Conservation (phyloP, 2,797 vertebrate genomes). For the Malacoraja senta region DNA sequence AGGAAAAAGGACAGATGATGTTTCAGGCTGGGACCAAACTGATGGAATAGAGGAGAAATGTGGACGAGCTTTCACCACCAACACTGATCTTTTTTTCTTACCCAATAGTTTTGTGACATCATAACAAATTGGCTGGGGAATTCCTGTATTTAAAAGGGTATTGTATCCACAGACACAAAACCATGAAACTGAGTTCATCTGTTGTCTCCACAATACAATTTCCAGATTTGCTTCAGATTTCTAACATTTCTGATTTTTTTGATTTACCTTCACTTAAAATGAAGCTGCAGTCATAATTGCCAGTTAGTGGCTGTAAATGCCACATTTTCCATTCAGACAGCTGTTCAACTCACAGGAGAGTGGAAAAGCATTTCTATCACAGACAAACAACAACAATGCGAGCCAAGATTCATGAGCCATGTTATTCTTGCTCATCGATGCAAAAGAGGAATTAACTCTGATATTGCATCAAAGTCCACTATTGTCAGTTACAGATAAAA, state of each 20-base stretch:
- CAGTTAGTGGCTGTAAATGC: background rate
- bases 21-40: too few relatives aligned
- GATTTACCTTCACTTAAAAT: background rate
- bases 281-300: background rate
- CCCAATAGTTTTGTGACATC: background rate
- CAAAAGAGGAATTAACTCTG: background rate
- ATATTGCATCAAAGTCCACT: background rate
- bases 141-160: background rate
- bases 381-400: too few relatives aligned
- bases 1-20: background rate
- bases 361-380: background rate
- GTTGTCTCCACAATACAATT: background rate
- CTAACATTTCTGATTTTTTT: background rate
- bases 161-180: background rate
- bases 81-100: background rate
- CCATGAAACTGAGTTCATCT: background rate
- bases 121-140: background rate
- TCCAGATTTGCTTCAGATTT: background rate
- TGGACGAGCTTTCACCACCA: background rate
- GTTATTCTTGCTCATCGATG: background rate
- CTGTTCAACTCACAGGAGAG: background rate
- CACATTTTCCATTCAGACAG: background rate
- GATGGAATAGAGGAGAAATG: too few relatives aligned
- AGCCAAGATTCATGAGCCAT: background rate
- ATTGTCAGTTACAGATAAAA: constrained; percentile 1